Base-by-base conservation (phyloP, 2,888 invertebrate genomes). In the Chaitophorus viminalis region DNA sequence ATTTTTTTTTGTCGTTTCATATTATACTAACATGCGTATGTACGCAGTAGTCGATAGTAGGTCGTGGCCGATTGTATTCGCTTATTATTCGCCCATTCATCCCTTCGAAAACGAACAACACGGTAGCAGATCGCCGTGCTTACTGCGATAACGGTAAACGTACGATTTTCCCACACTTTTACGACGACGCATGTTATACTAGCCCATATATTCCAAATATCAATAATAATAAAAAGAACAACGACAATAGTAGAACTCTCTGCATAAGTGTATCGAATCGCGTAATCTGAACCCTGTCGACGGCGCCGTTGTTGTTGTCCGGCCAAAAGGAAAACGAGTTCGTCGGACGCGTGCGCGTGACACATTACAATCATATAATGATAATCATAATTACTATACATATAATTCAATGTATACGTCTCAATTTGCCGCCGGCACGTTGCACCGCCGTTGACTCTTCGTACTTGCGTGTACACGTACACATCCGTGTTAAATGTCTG, bases 291-390 rank as follows among this genome's bases (percentile, higher is more conserved):
- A 60, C 79, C 54, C 39, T 29, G 77, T 31, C 33, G 18, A 11
- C 17, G n/a, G 39, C 68, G 74, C 29, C 54, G 77, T 74, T 74
- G 86, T 87, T 46, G 86, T 60, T 74, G 79, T 60, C 72, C 86
- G 86, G 52, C 60, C 60, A 29, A 81, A 60, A 87, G 81, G 81
- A 81, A 87, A 87, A 87, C 78, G 54, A 65, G 46, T 52, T 17
- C 8, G 65, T 9, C 60, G 39, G 70, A 25, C 65, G 39, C 65
- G 39, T 8, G 54, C 74, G 87, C 79, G 60, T 52, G 75, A 17
- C 29, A 65, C 77, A 36, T 74, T 72, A 31, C 70, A 21, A 54
- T 5, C 3, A 17, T 46, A 36, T 6, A 36, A 36, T 36, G 36
- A n/a, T n/a, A n/a, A n/a, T n/a, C 6, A 36, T 36, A 36, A 36